phyloP scores from a whole-genome alignment of 2,113 vertebrate genomes.

The cat (Felis catus) region F.catus_Fca126_mat1.0 CM031417.1:127213501-127214000 shows the following conservation, averaged over 20 bases:
- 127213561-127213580: neutral
- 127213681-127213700: neutral
- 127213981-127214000: slow-evolving; percentile 60
- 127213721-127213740: neutral
- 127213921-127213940: neutral
- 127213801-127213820: neutral
- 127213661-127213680: neutral
- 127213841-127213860: neutral
- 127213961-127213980: slow-evolving; percentile 48
- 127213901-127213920: neutral
- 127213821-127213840: neutral
- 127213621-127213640: neutral
- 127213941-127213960: neutral
- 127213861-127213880: neutral
- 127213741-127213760: neutral
- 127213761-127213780: neutral
- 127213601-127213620: neutral
- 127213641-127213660: neutral
- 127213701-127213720: neutral
- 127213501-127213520: neutral
- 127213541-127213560: neutral
- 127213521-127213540: neutral
- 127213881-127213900: neutral
- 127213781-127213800: neutral
- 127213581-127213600: neutral